A percentile compares a stretch with the other conserved stretches of the same genome.
Conservation (phyloP, 1,140 invertebrate genomes). For the Hyles vespertilio region DNA sequence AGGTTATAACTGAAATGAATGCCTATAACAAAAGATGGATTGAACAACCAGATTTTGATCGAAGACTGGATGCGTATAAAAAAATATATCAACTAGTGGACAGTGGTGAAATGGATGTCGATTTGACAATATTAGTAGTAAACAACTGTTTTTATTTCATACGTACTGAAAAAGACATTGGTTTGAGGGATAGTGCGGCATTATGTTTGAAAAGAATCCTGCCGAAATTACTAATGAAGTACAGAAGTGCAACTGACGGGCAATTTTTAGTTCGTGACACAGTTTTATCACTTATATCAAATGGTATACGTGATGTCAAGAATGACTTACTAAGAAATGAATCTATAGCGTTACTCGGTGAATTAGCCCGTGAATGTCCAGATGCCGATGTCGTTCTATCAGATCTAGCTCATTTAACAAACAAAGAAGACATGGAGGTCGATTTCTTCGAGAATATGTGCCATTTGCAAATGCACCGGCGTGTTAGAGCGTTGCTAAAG, state of each 20-base stretch:
- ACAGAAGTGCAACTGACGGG: conserved; percentile 69
- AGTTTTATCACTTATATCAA: conserved; percentile 81
- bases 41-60: conserved; percentile 94
- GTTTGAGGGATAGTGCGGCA: conserved; percentile 86
- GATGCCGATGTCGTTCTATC: conserved; percentile 82
- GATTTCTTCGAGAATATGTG: conserved; percentile 97
- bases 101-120: conserved; percentile 76
- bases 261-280: conserved; percentile 85
- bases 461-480: conserved; percentile 90
- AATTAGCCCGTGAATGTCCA: conserved; percentile 83
- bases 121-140: conserved; percentile 84
- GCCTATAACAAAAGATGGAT: conserved; percentile 90
- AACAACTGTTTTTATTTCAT: conserved; percentile 90
- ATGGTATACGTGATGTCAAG: conserved; percentile 80
- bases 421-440: conserved; percentile 87
- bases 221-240: conserved; percentile 76
- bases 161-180: conserved; percentile 86
- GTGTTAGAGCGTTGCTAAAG: conserved; percentile 85
- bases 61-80: conserved; percentile 84
- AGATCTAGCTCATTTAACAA: conserved; percentile 84
- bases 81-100: conserved; percentile 79
- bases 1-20: conserved; percentile 84
- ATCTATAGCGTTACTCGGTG: conserved; percentile 85
- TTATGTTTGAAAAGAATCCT: conserved; percentile 82
- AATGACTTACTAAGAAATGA: conserved; percentile 83